phyloP scores from a whole-genome alignment of 2,113 vertebrate genomes.

The Archocentrus centrarchus region DNA sequence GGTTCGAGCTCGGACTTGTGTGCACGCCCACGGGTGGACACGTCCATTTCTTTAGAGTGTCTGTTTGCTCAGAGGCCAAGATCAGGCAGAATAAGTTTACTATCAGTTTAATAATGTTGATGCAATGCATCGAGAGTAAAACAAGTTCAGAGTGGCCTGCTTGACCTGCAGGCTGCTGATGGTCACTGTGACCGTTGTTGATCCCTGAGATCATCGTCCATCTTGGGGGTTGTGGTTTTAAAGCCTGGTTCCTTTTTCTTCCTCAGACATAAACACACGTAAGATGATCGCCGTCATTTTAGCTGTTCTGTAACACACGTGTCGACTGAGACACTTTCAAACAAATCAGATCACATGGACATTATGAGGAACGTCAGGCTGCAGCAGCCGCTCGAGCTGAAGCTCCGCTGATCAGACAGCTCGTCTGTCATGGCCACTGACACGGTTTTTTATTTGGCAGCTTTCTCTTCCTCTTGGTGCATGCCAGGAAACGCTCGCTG shows the following conservation, averaged over 20 bases:
- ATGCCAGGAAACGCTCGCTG: conserved; percentile 35
- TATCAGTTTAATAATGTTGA: too few relatives aligned
- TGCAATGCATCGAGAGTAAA: too few relatives aligned
- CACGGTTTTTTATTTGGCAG: conserved; percentile 31
- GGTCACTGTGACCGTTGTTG: neutral
- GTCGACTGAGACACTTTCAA: neutral
- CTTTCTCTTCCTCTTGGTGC: conserved; percentile 15
- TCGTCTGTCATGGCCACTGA: conserved; percentile 1
- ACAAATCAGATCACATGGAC: neutral
- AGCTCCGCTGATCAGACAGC: conserved; percentile 8
- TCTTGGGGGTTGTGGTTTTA: neutral
- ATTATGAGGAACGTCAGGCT: neutral
- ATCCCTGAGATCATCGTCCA: too few relatives aligned
- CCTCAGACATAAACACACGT: neutral
- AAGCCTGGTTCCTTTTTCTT: neutral
- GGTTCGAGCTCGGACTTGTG: too few relatives aligned
- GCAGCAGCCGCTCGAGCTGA: neutral
- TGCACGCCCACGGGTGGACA: too few relatives aligned
- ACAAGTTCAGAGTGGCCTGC: too few relatives aligned
- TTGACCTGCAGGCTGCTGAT: too few relatives aligned
- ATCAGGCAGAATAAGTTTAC: too few relatives aligned
- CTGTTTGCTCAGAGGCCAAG: too few relatives aligned
- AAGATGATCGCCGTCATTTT: neutral
- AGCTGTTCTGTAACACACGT: neutral
- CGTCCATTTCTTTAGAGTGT: too few relatives aligned